A percentile compares a stretch with the other conserved stretches of the same genome.
These are phyloP conservation scores for Parthenolecanium corni DNA, from an alignment of 2,888 invertebrate species.

Conservation along the genomic window DNA sequence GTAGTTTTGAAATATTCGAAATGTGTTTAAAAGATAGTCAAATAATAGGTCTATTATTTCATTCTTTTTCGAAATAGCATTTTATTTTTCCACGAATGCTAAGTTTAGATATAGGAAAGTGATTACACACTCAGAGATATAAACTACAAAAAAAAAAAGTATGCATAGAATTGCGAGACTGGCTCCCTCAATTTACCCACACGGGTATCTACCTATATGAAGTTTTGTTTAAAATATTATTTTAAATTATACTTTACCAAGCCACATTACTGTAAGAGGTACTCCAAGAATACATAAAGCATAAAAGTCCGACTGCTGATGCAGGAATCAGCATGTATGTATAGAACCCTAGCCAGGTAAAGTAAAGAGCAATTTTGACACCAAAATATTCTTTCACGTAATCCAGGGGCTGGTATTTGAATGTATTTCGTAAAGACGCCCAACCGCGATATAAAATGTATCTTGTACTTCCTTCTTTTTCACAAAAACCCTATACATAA, in stretches of 20 bases:
- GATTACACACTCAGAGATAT: too few species aligned
- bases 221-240: too few species aligned
- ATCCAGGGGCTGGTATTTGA: constrained; percentile 47
- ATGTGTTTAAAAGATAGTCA: too few species aligned
- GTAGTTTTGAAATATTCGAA: too few species aligned
- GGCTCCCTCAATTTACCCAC: too few species aligned
- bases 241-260: constrained; percentile 27
- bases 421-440: constrained; percentile 46
- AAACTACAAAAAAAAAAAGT: too few species aligned
- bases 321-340: constrained; percentile 48
- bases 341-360: constrained; percentile 50
- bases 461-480: constrained; percentile 36
- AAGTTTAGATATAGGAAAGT: too few species aligned
- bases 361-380: constrained; percentile 48
- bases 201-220: too few species aligned
- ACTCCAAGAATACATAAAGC: constrained; percentile 19
- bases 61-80: too few species aligned
- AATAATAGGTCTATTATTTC: too few species aligned
- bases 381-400: constrained; percentile 48
- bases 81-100: too few species aligned
- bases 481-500: constrained; percentile 37
- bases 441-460: constrained; percentile 45
- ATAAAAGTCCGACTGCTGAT: constrained; percentile 42
- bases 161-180: too few species aligned
- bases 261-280: background rate